Conservation (phyloP, 2,888 invertebrate species). For the Pandemis corylana region DNA sequence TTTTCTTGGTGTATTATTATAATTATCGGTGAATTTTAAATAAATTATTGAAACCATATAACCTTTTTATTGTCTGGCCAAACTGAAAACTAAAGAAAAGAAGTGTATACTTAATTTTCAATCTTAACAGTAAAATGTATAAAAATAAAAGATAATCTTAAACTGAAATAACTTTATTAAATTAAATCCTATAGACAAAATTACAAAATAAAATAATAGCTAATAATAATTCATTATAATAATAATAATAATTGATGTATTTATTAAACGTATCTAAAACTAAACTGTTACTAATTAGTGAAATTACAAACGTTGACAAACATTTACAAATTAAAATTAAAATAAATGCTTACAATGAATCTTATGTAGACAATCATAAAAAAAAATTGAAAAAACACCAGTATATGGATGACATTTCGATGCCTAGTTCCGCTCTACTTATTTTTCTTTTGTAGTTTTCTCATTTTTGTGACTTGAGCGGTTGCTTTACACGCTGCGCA, state of each 20-base stretch:
- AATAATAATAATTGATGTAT: background rate
- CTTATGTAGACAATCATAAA: conserved; percentile 4
- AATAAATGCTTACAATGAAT: background rate
- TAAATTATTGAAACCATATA: conserved; percentile 71
- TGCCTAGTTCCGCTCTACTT: background rate
- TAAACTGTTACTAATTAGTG: background rate
- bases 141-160: background rate
- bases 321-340: conserved; percentile 2
- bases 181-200: background rate
- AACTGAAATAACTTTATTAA: background rate
- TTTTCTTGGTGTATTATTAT: conserved; percentile 72
- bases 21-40: conserved; percentile 73
- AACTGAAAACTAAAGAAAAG: too few species aligned
- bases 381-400: background rate
- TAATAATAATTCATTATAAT: too few species aligned
- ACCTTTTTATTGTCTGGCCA: background rate
- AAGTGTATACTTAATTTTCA: too few species aligned
- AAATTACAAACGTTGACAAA: background rate
- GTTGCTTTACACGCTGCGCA: background rate
- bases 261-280: background rate
- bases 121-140: too few species aligned
- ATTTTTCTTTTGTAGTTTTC: conserved; percentile 4
- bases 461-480: background rate
- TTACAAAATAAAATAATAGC: background rate
- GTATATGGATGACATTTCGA: too few species aligned